These are phyloP conservation scores for Tinamus major DNA, from an alignment of 2,797 vertebrate genomes.

Conservation along the genomic window DNA sequence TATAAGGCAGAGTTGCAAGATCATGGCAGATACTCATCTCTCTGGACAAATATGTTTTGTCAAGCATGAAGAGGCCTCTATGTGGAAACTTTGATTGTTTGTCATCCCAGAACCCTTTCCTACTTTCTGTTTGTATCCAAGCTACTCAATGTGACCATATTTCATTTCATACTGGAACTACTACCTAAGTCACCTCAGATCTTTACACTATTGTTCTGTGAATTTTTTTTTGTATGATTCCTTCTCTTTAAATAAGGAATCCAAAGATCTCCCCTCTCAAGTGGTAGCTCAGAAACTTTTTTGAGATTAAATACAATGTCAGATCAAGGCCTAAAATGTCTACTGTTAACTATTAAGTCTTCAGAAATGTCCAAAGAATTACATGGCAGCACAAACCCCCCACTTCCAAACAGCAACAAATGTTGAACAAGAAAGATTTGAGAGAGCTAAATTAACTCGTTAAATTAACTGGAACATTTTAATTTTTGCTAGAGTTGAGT, in stretches of 20 bases:
- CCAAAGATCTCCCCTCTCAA: background rate
- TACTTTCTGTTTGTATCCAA: background rate
- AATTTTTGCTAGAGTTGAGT: conserved; percentile 74
- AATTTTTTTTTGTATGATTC: background rate
- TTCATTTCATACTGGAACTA: background rate
- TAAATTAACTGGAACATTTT: conserved; percentile 79
- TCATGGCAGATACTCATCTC: background rate
- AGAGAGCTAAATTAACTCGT: conserved; percentile 71
- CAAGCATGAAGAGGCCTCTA: background rate
- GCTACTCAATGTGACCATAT: background rate
- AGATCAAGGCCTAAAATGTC: conserved; percentile 2
- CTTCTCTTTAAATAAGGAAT: background rate
- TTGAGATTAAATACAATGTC: conserved; percentile 20
- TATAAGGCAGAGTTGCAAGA: background rate
- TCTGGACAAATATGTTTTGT: background rate
- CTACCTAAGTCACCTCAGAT: background rate
- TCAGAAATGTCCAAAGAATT: conserved; percentile 66
- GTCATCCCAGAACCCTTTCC: background rate
- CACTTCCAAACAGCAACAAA: conserved; percentile 65
- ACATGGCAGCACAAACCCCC: conserved; percentile 34
- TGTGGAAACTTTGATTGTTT: background rate
- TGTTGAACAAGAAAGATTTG: conserved; percentile 69
- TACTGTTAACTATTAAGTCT: conserved; percentile 10
- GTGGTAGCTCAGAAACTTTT: background rate
- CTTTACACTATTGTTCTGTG: background rate